Evolutionary conservation across 2,797 vertebrate genomes (phyloP), one percentile per base, ranked within the genome.

Genomic region (Sebastes baramenuke): DNA sequence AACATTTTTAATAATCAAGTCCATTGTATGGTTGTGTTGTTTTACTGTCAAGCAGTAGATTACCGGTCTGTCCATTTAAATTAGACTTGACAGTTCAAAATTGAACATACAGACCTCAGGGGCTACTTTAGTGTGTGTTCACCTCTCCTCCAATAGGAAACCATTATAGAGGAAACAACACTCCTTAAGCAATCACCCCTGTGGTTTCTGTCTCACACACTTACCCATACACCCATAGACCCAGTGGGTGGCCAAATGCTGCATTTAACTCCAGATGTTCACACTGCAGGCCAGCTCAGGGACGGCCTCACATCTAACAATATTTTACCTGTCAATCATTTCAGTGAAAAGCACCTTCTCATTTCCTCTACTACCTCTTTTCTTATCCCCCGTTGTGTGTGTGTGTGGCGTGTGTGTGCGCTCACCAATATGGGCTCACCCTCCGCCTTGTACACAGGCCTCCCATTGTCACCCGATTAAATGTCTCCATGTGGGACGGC

Each of bases 211-310:
- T 27, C n/a, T 18, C 68, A 12, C 62, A 34, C 64, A 52, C 71
- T 11, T 10, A 58, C 12, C 52, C 60, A 79, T 54, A 34, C 62
- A 61, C 56, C 30, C 55, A 24, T 16, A 12, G 20, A 59, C 69
- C 38, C 76, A 69, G 84, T 93, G 91, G 91, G 89, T 91, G 91
- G 92, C 66, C 88, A 75, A 12, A 10, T 20, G 72, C 36, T 46
- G 77, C 32, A 3, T 87, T 86, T 54, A 77, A 52, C 61, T 79
- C 89, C 92, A 93, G 84, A 90, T 92, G 91, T 92, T 90, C 79
- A 80, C 36, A 60, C 67, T 67, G 32, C 72, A 36, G 64, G 25
- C 20, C 56, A 56, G 46, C 70, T 73, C 34, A 46, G 60, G 61
- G 30, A 29, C 11, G 7, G 66, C 75, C 60, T 58, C 72, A 67